Percentiles rank a stretch among this genome's conserved stretches.
Evolutionary conservation across 1,140 invertebrate genomes (phyloP).

Genomic region (Drosophila leontia): DNA sequence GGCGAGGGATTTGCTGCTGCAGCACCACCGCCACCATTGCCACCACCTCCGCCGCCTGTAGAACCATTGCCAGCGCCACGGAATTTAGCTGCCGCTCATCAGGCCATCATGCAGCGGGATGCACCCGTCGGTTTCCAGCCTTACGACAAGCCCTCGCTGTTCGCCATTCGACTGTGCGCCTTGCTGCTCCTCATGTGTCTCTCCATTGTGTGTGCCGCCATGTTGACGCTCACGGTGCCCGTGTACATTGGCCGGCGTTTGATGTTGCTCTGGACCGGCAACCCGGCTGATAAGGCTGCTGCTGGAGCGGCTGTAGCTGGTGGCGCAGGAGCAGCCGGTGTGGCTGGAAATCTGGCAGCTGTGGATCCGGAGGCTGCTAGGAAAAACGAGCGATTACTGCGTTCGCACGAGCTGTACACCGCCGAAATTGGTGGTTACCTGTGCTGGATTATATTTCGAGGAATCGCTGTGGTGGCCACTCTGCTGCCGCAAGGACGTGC

Average conservation of each 20-base stretch:
- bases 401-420: constrained; percentile 98
- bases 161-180: constrained; percentile 91
- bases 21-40: constrained; percentile 53
- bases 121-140: constrained; percentile 93
- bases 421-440: constrained; percentile 95
- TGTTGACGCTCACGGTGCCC: constrained; percentile 90
- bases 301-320: constrained; percentile 16
- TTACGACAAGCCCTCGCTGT: constrained; percentile 93
- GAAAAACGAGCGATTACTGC: constrained; percentile 87
- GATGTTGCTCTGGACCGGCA: constrained; percentile 92
- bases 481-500: constrained; percentile 95
- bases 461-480: constrained; percentile 91
- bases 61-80: constrained; percentile 81
- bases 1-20: constrained; percentile 17
- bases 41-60: constrained; percentile 79
- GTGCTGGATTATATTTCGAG: constrained; percentile 94
- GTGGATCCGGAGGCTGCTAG: constrained; percentile 53
- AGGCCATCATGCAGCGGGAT: constrained; percentile 91
- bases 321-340: constrained; percentile 12
- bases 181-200: constrained; percentile 93
- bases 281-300: constrained; percentile 45
- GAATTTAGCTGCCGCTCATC: constrained; percentile 91
- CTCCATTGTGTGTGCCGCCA: constrained; percentile 90
- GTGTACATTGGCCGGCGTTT: constrained; percentile 94
- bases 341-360: constrained; percentile 5